phyloP scores from a whole-genome alignment of 1,140 invertebrate species.

The Apis cerana region DNA sequence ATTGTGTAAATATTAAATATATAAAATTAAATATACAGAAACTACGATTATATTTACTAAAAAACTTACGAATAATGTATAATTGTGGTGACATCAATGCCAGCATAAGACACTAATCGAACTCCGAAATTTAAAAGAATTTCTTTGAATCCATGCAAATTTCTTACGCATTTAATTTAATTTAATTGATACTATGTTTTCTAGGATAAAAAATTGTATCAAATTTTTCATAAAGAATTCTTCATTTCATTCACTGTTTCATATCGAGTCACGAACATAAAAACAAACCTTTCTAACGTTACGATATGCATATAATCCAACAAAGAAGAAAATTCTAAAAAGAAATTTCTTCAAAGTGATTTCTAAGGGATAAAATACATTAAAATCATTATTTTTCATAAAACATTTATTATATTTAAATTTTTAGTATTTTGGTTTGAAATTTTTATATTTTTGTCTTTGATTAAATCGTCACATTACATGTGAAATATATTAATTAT shows the following conservation, averaged over 20 bases:
- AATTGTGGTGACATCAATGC: conserved; percentile 30
- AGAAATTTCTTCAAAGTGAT: not conserved
- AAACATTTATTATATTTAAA: too few species aligned
- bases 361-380: not conserved
- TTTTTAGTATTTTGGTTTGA: too few species aligned
- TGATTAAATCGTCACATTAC: not conserved
- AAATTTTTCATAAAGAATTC: not conserved
- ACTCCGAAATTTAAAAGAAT: not conserved
- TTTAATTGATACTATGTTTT: not conserved
- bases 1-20: not conserved
- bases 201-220: accelerated
- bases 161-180: too few species aligned
- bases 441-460: not conserved
- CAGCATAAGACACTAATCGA: not conserved
- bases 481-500: not conserved
- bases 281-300: not conserved
- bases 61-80: not conserved
- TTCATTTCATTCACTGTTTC: not conserved
- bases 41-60: too few species aligned
- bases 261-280: conserved; percentile 1
- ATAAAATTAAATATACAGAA: too few species aligned
- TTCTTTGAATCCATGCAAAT: accelerated
- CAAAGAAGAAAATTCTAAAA: not conserved
- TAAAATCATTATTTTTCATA: not conserved
- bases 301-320: not conserved